phyloP scores from a whole-genome alignment of 1,140 invertebrate genomes.

The Macrostomum lignano region DNA sequence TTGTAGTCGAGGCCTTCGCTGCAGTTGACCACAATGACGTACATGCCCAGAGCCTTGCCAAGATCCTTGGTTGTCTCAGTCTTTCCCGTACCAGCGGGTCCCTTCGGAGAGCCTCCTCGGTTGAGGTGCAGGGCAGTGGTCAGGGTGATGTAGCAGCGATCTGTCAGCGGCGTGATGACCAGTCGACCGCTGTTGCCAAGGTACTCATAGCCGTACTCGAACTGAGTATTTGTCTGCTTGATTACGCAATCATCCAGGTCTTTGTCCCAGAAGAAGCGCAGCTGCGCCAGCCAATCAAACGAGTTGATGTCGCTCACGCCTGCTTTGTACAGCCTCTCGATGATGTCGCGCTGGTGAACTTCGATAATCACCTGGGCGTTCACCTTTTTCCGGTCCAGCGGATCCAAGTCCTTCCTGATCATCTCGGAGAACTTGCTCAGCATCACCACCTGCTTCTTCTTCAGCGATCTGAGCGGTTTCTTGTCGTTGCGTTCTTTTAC shows the following conservation, averaged over 20 bases:
- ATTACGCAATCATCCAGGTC: conserved; percentile 26
- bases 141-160: conserved; percentile 49
- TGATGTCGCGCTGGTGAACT: conserved; percentile 55
- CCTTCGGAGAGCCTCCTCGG: conserved; percentile 52
- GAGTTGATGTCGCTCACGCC: conserved; percentile 41
- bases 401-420: conserved; percentile 40
- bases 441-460: conserved; percentile 35
- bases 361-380: conserved; percentile 49
- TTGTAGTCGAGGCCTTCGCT: conserved; percentile 29
- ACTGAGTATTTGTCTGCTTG: conserved; percentile 27
- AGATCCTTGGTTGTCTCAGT: conserved; percentile 41
- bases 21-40: conserved; percentile 30
- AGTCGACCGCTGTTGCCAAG: conserved; percentile 27
- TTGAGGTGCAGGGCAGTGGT: conserved; percentile 54
- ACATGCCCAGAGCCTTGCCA: conserved; percentile 27
- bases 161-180: conserved; percentile 29
- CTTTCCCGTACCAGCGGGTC: conserved; percentile 53
- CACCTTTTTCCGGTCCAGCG: conserved; percentile 49
- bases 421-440: conserved; percentile 44
- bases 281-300: conserved; percentile 29
- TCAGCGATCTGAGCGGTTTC: conserved; percentile 45
- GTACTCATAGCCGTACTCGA: conserved; percentile 30
- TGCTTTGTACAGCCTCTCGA: conserved; percentile 39
- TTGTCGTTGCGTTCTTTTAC: conserved; percentile 24
- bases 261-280: conserved; percentile 29